Base-by-base conservation (phyloP, 2,797 vertebrate genomes). In the Okamejei kenojei region DNA sequence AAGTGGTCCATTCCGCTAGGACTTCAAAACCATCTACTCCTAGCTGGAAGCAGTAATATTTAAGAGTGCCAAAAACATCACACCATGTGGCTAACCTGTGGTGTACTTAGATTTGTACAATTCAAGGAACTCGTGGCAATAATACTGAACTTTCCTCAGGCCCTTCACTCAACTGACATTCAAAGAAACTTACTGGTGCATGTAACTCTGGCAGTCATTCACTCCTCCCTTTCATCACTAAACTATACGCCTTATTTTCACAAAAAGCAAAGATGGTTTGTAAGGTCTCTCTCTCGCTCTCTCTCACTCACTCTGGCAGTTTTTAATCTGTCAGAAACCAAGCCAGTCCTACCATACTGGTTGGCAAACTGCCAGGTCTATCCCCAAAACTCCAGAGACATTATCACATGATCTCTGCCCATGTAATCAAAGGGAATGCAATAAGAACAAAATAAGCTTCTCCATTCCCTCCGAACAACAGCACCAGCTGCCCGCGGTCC, bases 361-460 rank as follows among this genome's bases (percentile, higher is more conserved):
- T 29, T 86, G 84, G 84, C 58, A 88, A 65, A 21, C 15, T n/a
- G 84, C 61, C 84, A 68, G 29, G n/a, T 21, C n/a, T 88, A 32
- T 84, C 54, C 29, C 23, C 54, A 38, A 68, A 86, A 86, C 26
- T 61, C 26, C 13, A 13, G 80, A 7, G 58, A 63, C 26, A 63
- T n/a, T n/a, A 61, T 68, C 84, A 88, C 84, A 32, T 68, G 63
- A 0, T 88, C 17, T 10, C 63, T 35, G 84, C 32, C 63, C n/a
- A 3, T 32, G 63, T 35, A 79, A 79, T 79, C 78, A 79, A 79
- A 38, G 78, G 78, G 78, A 79, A 38, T 79, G 1, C 32, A 79
- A n/a, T 29, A 77, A n/a, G 77, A 79, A 35, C 84, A 19, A 32
- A 32, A 68, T 88, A 88, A 68, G 63, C 84, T 88, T 68, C 82